Conservation (phyloP, 2,113 vertebrate genomes). For the Emydura subglobosa region DNA sequence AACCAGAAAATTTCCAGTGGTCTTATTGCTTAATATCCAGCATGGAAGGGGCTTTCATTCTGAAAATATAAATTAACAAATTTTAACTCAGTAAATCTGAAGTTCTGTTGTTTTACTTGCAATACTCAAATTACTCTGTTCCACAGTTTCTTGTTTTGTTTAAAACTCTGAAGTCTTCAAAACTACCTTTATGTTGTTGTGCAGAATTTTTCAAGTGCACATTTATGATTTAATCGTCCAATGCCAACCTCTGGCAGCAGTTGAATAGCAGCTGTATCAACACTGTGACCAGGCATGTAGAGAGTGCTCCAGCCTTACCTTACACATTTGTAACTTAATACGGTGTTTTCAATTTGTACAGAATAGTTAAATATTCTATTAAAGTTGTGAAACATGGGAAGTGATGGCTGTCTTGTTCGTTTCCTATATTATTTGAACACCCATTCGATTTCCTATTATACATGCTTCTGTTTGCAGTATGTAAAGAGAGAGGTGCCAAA, state of each 20-base stretch:
- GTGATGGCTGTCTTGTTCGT: conserved; percentile 60
- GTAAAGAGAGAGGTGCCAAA: rapidly evolving
- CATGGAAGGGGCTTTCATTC: conserved; percentile 42
- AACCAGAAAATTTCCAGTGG: conserved; percentile 17
- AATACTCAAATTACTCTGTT: conserved; percentile 66
- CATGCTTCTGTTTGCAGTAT: rapidly evolving
- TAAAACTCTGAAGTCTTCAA: conserved; percentile 63
- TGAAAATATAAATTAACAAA: background rate
- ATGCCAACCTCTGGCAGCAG: conserved; percentile 60
- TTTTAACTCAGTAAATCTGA: conserved; percentile 33
- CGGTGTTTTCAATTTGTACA: conserved; percentile 96
- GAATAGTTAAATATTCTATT: conserved; percentile 98
- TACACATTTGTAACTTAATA: conserved; percentile 93
- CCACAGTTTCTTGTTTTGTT: conserved; percentile 39
- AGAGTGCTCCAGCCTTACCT: conserved; percentile 92
- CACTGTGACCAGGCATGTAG: conserved; percentile 82
- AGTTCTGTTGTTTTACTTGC: conserved; percentile 63
- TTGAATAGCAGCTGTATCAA: conserved; percentile 75
- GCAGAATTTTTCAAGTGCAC: conserved; percentile 64
- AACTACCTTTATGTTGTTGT: conserved; percentile 47
- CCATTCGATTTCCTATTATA: rapidly evolving
- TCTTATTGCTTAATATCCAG: conserved; percentile 43
- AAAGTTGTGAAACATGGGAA: conserved; percentile 90
- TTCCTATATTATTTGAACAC: background rate
- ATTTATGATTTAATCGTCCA: conserved; percentile 63